phyloP scores from a whole-genome alignment of 2,797 vertebrate genomes.

The Lagocephalus sceleratus region DNA sequence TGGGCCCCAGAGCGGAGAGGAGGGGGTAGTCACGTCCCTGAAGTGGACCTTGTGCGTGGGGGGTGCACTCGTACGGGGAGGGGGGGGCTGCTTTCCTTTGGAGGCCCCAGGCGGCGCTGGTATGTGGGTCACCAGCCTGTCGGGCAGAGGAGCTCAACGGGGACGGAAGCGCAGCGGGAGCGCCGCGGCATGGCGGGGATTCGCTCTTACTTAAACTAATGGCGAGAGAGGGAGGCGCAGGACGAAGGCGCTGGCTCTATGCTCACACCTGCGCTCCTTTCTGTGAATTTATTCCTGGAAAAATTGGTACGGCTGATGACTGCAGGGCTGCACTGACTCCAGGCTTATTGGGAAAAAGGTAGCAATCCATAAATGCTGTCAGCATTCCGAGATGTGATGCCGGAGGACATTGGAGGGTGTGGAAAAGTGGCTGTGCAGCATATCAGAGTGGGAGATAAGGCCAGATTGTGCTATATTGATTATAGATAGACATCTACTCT shows the following conservation, averaged over 20 bases:
- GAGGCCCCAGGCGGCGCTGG: conserved; percentile 33
- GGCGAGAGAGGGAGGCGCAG: conserved; percentile 3
- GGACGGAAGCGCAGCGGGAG: conserved; percentile 37
- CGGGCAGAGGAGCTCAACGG: conserved; percentile 28
- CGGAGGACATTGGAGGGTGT: conserved; percentile 55
- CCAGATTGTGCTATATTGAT: conserved; percentile 73
- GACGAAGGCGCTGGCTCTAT: background rate
- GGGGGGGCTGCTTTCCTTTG: conserved; percentile 17
- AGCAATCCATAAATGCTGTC: conserved; percentile 64
- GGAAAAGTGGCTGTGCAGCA: conserved; percentile 62
- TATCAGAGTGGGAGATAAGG: conserved; percentile 66
- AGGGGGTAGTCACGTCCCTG: conserved; percentile 17
- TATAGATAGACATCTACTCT: conserved; percentile 71
- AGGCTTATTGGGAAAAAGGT: conserved; percentile 51
- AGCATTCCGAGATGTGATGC: conserved; percentile 45
- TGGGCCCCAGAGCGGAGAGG: conserved; percentile 18
- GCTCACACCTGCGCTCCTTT: conserved; percentile 13
- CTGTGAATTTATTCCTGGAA: conserved; percentile 8
- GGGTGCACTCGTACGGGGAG: conserved; percentile 25
- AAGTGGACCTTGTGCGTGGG: conserved; percentile 11
- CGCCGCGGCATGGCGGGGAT: conserved; percentile 12
- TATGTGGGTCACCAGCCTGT: conserved; percentile 39
- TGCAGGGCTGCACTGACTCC: conserved; percentile 33
- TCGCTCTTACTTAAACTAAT: conserved; percentile 37
- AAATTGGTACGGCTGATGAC: conserved; percentile 30